Percentiles rank a stretch among this genome's conserved stretches.
Evolutionary conservation across 2,888 invertebrate species (phyloP).

Genomic region (Salticus scenicus): DNA sequence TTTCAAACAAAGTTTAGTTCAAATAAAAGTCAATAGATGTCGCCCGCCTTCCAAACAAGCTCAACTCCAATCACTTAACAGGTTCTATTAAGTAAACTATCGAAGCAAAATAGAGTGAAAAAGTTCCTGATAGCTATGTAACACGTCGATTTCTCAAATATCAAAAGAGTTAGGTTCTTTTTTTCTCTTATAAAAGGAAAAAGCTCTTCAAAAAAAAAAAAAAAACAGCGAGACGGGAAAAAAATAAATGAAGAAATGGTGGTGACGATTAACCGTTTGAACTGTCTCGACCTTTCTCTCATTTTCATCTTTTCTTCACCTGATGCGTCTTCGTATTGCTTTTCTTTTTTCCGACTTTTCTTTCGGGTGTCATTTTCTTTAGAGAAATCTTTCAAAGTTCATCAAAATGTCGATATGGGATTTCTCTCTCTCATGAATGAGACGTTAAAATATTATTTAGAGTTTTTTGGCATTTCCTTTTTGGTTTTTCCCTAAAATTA

Average conservation of each 20-base stretch:
- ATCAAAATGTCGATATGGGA: constrained; percentile 3
- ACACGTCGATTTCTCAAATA: constrained; percentile 58
- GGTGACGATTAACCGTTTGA: constrained; percentile 58
- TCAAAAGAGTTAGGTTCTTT: constrained; percentile 32
- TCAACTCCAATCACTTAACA: constrained; percentile 27
- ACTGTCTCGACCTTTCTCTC: constrained; percentile 37
- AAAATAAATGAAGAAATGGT: constrained; percentile 23
- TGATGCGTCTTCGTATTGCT: constrained; percentile 40
- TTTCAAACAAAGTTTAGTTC: constrained; percentile 8
- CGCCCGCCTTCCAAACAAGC: constrained; percentile 24
- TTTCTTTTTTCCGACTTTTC: constrained; percentile 23
- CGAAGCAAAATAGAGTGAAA: constrained; percentile 42
- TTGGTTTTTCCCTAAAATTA: too few species aligned
- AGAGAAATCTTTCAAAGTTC: constrained; percentile 8
- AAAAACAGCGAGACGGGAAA: neutral
- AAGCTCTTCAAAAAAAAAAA: neutral
- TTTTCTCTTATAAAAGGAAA: neutral
- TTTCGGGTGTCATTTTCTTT: constrained; percentile 19
- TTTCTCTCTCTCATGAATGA: neutral
- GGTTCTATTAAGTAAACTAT: constrained; percentile 26
- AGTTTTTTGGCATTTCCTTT: too few species aligned
- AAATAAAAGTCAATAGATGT: constrained; percentile 43
- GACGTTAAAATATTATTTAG: too few species aligned
- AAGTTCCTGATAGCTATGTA: constrained; percentile 60
- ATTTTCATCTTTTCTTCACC: constrained; percentile 58